Evolutionary conservation across 64 coral and sea anemone species (phyloP).

Genomic region (Stylophora pistillata): DNA sequence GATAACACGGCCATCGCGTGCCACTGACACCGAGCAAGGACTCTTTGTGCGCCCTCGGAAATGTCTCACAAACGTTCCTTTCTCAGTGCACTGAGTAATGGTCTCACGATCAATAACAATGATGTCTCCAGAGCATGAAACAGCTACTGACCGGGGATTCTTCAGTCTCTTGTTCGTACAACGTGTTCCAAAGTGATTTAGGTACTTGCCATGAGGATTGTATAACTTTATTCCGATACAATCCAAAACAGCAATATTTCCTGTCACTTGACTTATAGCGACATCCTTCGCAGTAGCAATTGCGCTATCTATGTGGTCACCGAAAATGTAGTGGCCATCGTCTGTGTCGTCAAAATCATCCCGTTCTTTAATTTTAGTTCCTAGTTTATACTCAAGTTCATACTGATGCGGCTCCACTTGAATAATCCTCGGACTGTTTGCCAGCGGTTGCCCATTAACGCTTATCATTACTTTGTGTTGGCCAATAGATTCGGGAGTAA

Average conservation of each 20-base stretch:
- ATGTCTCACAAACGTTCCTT: slow-evolving; percentile 7
- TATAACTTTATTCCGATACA: background rate
- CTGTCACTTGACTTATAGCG: background rate
- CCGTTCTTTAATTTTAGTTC: background rate
- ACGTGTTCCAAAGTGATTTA: background rate
- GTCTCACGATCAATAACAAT: background rate
- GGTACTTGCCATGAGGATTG: background rate
- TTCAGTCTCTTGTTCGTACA: background rate
- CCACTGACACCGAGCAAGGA: background rate
- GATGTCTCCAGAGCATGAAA: background rate
- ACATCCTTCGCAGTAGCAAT: too few relatives aligned
- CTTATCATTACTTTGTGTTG: slow-evolving; percentile 10
- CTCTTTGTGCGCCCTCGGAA: background rate
- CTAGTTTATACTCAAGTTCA: background rate
- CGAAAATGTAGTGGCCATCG: too few relatives aligned
- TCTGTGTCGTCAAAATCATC: background rate
- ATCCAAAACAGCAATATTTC: slow-evolving; percentile 6
- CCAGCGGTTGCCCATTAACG: slow-evolving; percentile 28
- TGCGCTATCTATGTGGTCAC: too few relatives aligned
- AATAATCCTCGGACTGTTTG: background rate
- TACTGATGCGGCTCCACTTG: background rate
- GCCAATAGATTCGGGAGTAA: slow-evolving; percentile 1
- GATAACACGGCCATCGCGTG: background rate
- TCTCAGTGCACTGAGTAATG: background rate
- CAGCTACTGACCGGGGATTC: background rate